phyloP scores from a whole-genome alignment of 2,888 invertebrate genomes.

The Dinocampus coccinellae region DNA sequence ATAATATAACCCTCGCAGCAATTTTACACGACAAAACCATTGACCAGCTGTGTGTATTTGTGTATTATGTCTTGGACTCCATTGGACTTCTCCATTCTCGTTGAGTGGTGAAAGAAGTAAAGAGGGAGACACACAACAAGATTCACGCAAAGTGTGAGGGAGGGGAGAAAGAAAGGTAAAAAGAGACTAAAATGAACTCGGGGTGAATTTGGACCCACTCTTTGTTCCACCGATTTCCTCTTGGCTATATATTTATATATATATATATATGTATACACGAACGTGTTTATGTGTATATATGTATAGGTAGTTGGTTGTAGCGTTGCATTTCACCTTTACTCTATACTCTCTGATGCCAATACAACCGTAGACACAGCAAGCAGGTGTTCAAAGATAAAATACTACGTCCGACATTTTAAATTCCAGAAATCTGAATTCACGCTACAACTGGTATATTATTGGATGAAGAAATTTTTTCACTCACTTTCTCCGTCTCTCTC shows the following conservation, averaged over 20 bases:
- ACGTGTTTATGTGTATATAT: not conserved
- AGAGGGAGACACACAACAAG: not conserved
- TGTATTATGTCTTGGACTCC: slow-evolving; percentile 16
- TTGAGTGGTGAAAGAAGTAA: not conserved
- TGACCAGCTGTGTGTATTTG: slow-evolving; percentile 37
- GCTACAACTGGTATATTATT: slow-evolving; percentile 5
- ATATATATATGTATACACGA: not conserved
- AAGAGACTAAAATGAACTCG: slow-evolving; percentile 1
- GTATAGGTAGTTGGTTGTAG: not conserved
- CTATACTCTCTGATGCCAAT: not conserved
- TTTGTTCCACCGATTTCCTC: slow-evolving; percentile 19
- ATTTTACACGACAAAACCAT: slow-evolving; percentile 35
- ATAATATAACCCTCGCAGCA: slow-evolving; percentile 26
- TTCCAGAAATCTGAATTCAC: slow-evolving; percentile 21
- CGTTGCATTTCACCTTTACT: slow-evolving; percentile 15
- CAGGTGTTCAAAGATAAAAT: slow-evolving; percentile 35
- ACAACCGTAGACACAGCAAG: slow-evolving; percentile 3
- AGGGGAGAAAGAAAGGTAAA: not conserved
- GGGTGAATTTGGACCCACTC: slow-evolving; percentile 9
- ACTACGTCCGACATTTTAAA: slow-evolving; percentile 12
- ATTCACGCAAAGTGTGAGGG: not conserved
- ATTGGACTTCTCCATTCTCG: not conserved
- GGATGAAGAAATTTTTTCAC: not conserved
- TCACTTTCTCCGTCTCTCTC: not conserved
- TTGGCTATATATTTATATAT: not conserved